Base-by-base conservation (phyloP, 1,140 invertebrate species). In the Drosophila teissieri region DNA sequence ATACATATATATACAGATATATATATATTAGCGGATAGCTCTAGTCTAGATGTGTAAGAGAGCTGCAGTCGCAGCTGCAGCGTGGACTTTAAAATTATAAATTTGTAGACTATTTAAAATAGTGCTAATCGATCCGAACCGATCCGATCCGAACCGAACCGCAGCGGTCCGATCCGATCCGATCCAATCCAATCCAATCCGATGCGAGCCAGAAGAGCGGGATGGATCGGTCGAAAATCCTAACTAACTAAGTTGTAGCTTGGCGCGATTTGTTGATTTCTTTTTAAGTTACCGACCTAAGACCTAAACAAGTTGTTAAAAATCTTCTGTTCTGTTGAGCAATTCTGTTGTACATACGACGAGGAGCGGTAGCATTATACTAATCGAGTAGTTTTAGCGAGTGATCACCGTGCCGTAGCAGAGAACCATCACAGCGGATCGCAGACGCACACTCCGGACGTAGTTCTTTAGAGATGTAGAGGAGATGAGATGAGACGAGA, bases 81-180 rank as follows among this genome's bases (percentile, higher is more conserved):
- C 61, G 78, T 82, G 83, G 84, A 88, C 83, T 88, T 89, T 84
- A 88, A 88, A 88, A 83, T 80, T 89, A 89, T 80, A 83, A 88
- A 89, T 88, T 89, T 76, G 79, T 86, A 77, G 83, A 88, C 83
- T 86, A 86, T 86, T 86, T 88, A 88, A 86, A 86, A 85, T 85
- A 85, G 81, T 84, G 58, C 62, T 49, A 67, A 44, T 17, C 40
- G 61, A 52, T 27, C 31, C 44, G 44, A 39, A n/a, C 12, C 31
- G 57, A 44, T 48, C 31, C 27, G 44, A 39, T 7, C 12, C 31
- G 57, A 44, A 39, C 31, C 27, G 44, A 24, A n/a, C 53, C 36
- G 36, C 19, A 14, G 22, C 36, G 5, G 4, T 24, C 22, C 40
- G 58, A 53, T 27, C 22, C 45, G 45, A 49, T 4, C 14, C 31